Evolutionary conservation across 2,797 vertebrate genomes (phyloP), one percentile per base, ranked within the genome.

Genomic region (Dallia pectoralis): DNA sequence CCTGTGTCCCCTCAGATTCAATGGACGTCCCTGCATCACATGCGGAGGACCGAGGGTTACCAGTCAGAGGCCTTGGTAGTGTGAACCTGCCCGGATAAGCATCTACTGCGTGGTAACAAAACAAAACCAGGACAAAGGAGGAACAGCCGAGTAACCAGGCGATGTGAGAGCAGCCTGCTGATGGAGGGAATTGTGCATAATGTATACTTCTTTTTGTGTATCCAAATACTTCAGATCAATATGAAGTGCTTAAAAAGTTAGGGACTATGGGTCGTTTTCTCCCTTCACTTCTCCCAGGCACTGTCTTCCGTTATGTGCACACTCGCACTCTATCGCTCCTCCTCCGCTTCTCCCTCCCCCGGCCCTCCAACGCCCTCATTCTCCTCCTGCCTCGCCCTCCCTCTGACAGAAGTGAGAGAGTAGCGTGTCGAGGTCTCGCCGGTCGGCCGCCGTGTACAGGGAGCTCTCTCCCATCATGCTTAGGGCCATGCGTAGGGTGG

Each of bases 391-490:
- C n/a, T 93, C 94, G 86, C 92, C 96, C 82, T 98, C 97, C 84
- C 95, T 93, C 71, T 96, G 93, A 76, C 94, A 93, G 82, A 99
- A 99, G 40, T 96, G 94, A 73, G 82, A 83, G 77, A 98, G 92
- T 78, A 99, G 92, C 0, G 95, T 86, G 83, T 95, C 91, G 80
- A 99, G 93, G 83, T 99, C 98, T 22, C 85, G 93, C 44, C 92
- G 92, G 84, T 99, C 98, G 0, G 98, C 97, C 0, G 96, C 96
- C 0, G 92, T 74, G 0, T 99, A 99, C 33, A 98, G 92, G 9
- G 96, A 93, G 33, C 96, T 99, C 87, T 98, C 97, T 72, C 98
- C 97, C 91, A 99, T 94, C 97, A 99, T 99, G 87, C 97, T 99
- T 49, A 99, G 92, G 2, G 97, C 97, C 96, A 99, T 96, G 70